A percentile compares a stretch with the other conserved stretches of the same genome.
These are phyloP conservation scores for Centropyge bicolor DNA, from an alignment of 2,797 vertebrate genomes.

Conservation along the genomic window DNA sequence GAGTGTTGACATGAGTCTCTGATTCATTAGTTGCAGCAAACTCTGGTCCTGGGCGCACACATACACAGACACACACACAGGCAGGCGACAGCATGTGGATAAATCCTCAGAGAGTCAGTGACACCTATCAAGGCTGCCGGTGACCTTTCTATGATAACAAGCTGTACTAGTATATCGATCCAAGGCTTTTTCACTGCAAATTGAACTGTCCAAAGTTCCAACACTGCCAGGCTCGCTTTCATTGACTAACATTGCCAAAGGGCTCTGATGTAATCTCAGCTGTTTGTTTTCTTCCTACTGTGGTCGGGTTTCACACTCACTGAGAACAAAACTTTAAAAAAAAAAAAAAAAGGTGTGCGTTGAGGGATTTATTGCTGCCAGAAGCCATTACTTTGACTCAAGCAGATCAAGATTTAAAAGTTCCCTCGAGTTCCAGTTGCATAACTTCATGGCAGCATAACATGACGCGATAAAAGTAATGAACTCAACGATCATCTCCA, in stretches of 20 bases:
- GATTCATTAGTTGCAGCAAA: constrained; percentile 68
- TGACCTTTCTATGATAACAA: constrained; percentile 79
- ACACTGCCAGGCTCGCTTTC: constrained; percentile 39
- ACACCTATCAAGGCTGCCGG: constrained; percentile 60
- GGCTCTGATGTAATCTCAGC: constrained; percentile 48
- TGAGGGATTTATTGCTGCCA: constrained; percentile 46
- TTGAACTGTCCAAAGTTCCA: constrained; percentile 68
- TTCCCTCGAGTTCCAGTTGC: constrained; percentile 48
- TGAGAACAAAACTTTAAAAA: constrained; percentile 16
- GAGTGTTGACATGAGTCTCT: constrained; percentile 49
- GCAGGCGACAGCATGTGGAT: constrained; percentile 30
- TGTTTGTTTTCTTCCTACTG: constrained; percentile 41
- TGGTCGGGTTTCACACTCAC: constrained; percentile 25
- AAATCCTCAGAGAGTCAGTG: constrained; percentile 59
- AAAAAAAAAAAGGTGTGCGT: constrained; percentile 16
- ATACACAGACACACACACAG: constrained; percentile 18
- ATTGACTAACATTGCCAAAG: constrained; percentile 35
- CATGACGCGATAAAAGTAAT: constrained; percentile 69
- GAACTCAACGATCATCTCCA: constrained; percentile 60
- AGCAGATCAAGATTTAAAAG: constrained; percentile 61
- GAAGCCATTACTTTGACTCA: constrained; percentile 50
- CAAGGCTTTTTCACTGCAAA: constrained; percentile 65
- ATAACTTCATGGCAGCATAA: constrained; percentile 55
- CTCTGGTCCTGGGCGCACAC: constrained; percentile 35
- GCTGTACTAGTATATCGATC: constrained; percentile 71